Evolutionary conservation across 2,113 vertebrate genomes (phyloP), one percentile per base, ranked within the genome.

Genomic region (Oriolus oriolus): DNA sequence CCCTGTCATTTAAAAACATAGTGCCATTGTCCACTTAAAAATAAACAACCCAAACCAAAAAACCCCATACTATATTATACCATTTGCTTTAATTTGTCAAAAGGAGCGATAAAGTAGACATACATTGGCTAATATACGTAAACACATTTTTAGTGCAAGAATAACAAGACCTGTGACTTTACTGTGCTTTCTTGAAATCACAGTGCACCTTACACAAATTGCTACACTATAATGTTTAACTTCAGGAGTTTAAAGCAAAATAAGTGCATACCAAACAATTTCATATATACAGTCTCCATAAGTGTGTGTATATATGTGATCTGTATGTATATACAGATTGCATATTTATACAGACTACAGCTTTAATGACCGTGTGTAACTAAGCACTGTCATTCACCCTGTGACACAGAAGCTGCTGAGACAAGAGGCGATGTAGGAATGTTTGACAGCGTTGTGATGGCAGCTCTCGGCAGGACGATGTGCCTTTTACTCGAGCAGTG

Each of bases 121-220:
- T 98, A 98, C 97, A 98, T 97, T 97, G 98, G 97, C 98, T 98
- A 98, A 98, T 97, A 97, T 98, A 98, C 97, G 97, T 98, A 98
- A 98, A 98, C 97, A 98, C 98, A 97, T 97, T 98, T 98, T 98
- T 97, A 98, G 98, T 99, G 98, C 98, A 99, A 98, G 97, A 98
- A 98, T 98, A 98, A 98, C 98, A 98, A 98, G 98, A 98, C 96
- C 97, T 98, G 98, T 98, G 98, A 98, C 97, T 97, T 98, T 97
- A 98, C 98, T 98, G 98, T 98, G 98, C 98, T 98, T 98, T 97
- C 94, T 97, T 96, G 97, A 98, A 95, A 98, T 97, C 98, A 98
- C 98, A 98, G 98, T 98, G 98, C 98, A 98, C 98, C 98, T 98
- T 92, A 98, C 98, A 98, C 98, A 97, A 97, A 98, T 97, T 97